Evolutionary conservation across 2,888 invertebrate genomes (phyloP).

Genomic region (Girardia tigrina): DNA sequence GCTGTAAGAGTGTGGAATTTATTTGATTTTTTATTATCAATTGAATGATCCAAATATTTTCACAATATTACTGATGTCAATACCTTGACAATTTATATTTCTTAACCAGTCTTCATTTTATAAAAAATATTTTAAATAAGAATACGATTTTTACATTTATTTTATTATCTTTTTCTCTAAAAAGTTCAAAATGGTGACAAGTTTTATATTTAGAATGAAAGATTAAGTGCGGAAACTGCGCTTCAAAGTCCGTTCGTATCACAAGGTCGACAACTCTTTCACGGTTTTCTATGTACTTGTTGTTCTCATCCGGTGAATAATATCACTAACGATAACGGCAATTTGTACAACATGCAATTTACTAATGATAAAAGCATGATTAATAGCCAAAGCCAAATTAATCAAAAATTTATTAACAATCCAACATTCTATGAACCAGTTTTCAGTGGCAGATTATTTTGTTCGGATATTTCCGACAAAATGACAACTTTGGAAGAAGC

Average conservation of each 20-base stretch:
- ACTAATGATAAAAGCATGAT: neutral
- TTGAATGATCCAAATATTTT: too few relatives aligned
- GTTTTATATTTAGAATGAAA: neutral
- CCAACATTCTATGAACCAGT: neutral
- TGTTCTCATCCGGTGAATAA: neutral
- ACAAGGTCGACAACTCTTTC: slow-evolving; percentile 6
- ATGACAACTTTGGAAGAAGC: slow-evolving; percentile 1
- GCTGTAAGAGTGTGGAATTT: too few relatives aligned
- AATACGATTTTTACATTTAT: too few relatives aligned
- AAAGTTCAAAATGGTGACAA: too few relatives aligned
- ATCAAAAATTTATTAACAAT: slow-evolving; percentile 16
- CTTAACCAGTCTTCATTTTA: too few relatives aligned
- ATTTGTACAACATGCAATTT: neutral
- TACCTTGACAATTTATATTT: too few relatives aligned
- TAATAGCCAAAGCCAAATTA: neutral
- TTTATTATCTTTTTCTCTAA: too few relatives aligned
- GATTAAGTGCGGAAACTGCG: neutral
- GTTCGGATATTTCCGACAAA: slow-evolving; percentile 16
- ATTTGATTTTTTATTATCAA: too few relatives aligned
- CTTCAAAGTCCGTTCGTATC: slow-evolving; percentile 4
- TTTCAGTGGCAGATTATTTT: slow-evolving; percentile 10
- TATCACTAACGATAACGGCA: neutral
- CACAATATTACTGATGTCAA: too few relatives aligned
- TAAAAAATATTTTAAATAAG: too few relatives aligned
- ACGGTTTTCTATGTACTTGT: slow-evolving; percentile 3